phyloP scores from a whole-genome alignment of 1,140 invertebrate genomes.

The Camponotus floridanus region DNA sequence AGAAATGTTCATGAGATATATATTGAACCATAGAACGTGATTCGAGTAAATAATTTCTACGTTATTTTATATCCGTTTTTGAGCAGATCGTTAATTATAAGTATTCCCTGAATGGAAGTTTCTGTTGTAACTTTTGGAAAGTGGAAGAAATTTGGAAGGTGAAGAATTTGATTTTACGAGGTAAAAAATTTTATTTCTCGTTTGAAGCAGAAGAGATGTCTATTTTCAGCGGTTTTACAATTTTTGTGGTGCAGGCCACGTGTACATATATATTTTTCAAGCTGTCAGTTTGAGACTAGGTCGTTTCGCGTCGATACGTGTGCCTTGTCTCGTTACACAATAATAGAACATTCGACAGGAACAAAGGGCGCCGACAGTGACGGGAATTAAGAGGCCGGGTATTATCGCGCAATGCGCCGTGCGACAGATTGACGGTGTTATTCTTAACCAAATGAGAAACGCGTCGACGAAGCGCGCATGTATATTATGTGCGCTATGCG shows the following conservation, averaged over 20 bases:
- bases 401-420: slow-evolving; percentile 73
- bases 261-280: slow-evolving; percentile 37
- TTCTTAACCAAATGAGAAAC: slow-evolving; percentile 81
- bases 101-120: neutral
- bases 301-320: slow-evolving; percentile 60
- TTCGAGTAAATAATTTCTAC: neutral
- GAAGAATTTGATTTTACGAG: too few species aligned
- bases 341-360: slow-evolving; percentile 56
- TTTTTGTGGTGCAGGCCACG: slow-evolving; percentile 20
- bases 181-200: neutral
- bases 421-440: slow-evolving; percentile 78
- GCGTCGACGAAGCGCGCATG: slow-evolving; percentile 21
- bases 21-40: slow-evolving; percentile 44
- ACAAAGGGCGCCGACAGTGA: slow-evolving; percentile 63
- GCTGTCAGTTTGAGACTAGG: slow-evolving; percentile 51
- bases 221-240: neutral
- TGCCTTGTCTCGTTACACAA: slow-evolving; percentile 60
- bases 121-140: neutral
- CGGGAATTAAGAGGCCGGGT: slow-evolving; percentile 75
- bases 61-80: neutral
- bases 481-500: slow-evolving; percentile 21
- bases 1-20: neutral
- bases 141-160: too few species aligned
- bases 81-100: neutral
- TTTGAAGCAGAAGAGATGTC: neutral